Evolutionary conservation across 2,888 invertebrate species (phyloP).

Genomic region (Actias luna): DNA sequence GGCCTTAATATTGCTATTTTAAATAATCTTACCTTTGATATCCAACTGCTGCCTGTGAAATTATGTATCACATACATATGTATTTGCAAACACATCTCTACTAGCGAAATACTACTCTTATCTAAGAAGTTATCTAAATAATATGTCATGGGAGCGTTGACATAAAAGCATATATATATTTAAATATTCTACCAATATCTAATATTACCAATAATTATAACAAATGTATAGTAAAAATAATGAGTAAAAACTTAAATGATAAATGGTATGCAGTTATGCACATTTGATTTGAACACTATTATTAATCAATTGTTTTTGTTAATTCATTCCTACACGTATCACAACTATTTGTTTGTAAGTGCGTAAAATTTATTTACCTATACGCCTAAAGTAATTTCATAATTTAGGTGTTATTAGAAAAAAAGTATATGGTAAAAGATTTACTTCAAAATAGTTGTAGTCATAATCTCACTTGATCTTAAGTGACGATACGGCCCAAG

Average conservation of each 20-base stretch:
- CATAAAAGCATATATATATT: slow-evolving; percentile 13
- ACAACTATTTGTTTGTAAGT: no score
- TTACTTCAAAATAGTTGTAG: no score
- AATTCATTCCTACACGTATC: background rate
- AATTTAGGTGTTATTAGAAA: no score
- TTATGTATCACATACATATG: background rate
- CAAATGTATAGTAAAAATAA: background rate
- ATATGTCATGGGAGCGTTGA: slow-evolving; percentile 12
- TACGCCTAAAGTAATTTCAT: no score
- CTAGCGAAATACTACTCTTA: slow-evolving; percentile 2
- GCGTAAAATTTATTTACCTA: no score
- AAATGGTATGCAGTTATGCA: background rate
- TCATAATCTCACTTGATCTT: no score
- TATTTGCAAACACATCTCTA: slow-evolving; percentile 5
- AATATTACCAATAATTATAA: no score
- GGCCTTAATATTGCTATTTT: slow-evolving; percentile 6
- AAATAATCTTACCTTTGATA: slow-evolving; percentile 13
- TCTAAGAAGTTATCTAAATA: slow-evolving; percentile 14
- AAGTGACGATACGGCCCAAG: no score
- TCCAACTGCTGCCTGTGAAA: slow-evolving; percentile 6
- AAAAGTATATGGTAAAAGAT: no score
- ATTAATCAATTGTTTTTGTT: background rate
- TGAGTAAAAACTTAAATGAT: background rate
- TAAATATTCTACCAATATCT: background rate
- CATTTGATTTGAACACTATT: background rate